A percentile compares a stretch with the other conserved stretches of the same genome.
These are phyloP conservation scores for Mnemiopsis leidyi DNA, from an alignment of 37 sponge, comb jelly and placozoan species.

Conservation along the genomic window DNA sequence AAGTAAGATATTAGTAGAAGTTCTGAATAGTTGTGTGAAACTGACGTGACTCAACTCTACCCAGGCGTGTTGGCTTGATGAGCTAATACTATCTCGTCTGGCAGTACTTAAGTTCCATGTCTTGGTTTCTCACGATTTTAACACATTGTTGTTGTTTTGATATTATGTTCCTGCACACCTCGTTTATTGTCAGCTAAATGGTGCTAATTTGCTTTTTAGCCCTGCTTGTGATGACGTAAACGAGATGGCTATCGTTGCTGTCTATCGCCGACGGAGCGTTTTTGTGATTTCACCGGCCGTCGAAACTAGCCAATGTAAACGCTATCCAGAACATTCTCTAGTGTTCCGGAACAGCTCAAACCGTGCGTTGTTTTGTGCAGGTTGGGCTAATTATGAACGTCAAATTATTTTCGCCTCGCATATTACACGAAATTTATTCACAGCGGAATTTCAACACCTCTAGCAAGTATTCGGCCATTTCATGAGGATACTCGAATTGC, in stretches of 20 bases:
- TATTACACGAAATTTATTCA: neutral
- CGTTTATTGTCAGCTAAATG: too few relatives aligned
- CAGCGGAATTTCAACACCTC: neutral
- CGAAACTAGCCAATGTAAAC: neutral
- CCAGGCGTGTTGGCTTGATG: neutral
- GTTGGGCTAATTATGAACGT: neutral
- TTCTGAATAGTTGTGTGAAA: neutral
- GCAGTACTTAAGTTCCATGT: neutral
- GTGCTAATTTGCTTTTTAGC: too few relatives aligned
- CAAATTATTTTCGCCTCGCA: neutral
- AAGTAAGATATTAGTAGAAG: too few relatives aligned
- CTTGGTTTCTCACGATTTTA: too few relatives aligned
- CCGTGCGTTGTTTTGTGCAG: neutral
- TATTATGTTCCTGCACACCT: too few relatives aligned
- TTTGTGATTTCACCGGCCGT: neutral
- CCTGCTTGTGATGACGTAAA: too few relatives aligned
- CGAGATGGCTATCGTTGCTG: too few relatives aligned
- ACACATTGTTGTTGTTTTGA: too few relatives aligned
- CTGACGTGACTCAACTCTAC: neutral
- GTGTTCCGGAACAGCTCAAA: neutral
- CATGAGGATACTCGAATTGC: neutral
- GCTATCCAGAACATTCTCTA: neutral
- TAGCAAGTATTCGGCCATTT: neutral
- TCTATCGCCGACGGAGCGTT: too few relatives aligned
- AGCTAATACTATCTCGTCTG: neutral